Evolutionary conservation across 1,140 invertebrate species (phyloP), one percentile per base, ranked within the genome.

Genomic region (Magallana ariakensis): DNA sequence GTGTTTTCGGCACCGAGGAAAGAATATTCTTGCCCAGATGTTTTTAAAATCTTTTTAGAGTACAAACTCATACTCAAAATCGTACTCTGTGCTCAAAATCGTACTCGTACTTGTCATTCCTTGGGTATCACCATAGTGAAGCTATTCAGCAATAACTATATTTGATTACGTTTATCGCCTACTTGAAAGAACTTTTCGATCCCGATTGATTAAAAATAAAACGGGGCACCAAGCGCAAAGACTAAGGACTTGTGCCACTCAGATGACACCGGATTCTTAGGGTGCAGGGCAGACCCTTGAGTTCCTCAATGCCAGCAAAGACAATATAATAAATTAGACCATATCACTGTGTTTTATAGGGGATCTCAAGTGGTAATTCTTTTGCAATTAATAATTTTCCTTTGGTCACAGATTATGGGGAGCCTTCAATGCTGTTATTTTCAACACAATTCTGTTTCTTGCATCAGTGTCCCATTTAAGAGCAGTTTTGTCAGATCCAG

Each of bases 401-500:
- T 90, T 91, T 92, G 92, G 87, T 96, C 96, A 85, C 94, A 98
- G 97, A 92, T 95, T 98, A 92, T 98, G 97, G 97, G 97, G 97
- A 86, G 96, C 97, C 81, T 95, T 98, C 83, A 97, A 98, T 95
- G 97, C 97, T 9, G 95, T 98, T 16, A 92, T 96, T 58, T 98
- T 98, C 94, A 98, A 98, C 93, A 96, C 96, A 0, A 94, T 98
- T 22, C 95, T 98, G 85, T 96, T 98, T 91, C 93, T 98, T 53
- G 93, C 97, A 75, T 94, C 96, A 82, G 96, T 97, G 93, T 96
- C 97, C 13, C 98, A 98, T 90, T 70, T 97, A 11, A 96, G 97
- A 93, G 97, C 98, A 16, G 97, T 98, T 70, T 96, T 97, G 89
- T 97, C 97, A 83, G 98, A 98, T 95, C 98, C 98, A 57, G 98